A percentile compares a stretch with the other conserved stretches of the same genome.
These are phyloP conservation scores for Oasisia sp. DNA, from an alignment of 2,888 invertebrate species.

Conservation along the genomic window DNA sequence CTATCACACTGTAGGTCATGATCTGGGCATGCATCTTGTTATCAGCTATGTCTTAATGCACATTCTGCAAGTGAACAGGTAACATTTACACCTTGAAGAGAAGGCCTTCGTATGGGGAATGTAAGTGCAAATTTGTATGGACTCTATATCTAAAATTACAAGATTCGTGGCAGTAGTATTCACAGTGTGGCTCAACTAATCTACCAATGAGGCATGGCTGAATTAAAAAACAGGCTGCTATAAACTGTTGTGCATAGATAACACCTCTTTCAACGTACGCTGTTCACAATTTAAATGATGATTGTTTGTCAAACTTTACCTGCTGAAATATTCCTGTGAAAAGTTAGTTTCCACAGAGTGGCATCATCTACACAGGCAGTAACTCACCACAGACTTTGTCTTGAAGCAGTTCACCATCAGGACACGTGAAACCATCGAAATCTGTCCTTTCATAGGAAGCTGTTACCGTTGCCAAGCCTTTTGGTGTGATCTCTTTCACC, in stretches of 20 bases:
- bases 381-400: not conserved
- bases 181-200: no score
- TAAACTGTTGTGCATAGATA: not conserved
- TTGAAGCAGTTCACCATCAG: not conserved
- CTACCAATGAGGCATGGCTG: no score
- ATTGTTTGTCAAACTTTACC: not conserved
- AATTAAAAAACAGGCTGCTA: not conserved
- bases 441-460: not conserved
- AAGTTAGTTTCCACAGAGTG: not conserved
- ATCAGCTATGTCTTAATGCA: no score
- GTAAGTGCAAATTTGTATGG: no score
- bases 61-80: no score
- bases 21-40: no score
- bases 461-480: not conserved
- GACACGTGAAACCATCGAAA: not conserved
- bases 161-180: no score
- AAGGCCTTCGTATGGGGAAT: no score
- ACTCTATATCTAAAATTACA: no score
- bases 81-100: no score
- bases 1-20: no score
- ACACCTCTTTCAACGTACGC: not conserved
- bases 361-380: not conserved
- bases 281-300: not conserved
- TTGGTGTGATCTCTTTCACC: not conserved
- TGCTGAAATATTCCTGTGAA: not conserved